Percentiles rank a stretch among this genome's conserved stretches.
These are phyloP conservation scores for Mixornis gularis DNA, from an alignment of 2,113 vertebrate genomes.

Conservation along the genomic window DNA sequence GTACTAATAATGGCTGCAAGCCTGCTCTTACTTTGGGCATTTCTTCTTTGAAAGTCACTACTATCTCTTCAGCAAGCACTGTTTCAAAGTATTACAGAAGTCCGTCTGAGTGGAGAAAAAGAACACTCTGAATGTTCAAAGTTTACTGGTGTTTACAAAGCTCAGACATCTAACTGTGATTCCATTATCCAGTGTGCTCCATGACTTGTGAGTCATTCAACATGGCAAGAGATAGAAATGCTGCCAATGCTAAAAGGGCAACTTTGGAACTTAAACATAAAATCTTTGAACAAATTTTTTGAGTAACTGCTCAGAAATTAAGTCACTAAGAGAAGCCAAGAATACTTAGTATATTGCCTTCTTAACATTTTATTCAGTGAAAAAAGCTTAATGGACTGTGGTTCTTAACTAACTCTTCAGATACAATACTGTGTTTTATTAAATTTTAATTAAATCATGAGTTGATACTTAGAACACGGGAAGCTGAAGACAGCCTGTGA, in stretches of 20 bases:
- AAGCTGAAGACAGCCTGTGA: neutral
- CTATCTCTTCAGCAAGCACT: neutral
- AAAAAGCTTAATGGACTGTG: neutral
- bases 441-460: neutral
- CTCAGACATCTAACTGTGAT: neutral
- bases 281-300: neutral
- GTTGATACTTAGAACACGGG: neutral
- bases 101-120: neutral
- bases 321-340: neutral
- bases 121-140: neutral
- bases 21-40: neutral
- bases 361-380: neutral
- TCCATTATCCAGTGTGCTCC: neutral
- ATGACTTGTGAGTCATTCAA: neutral
- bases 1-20: neutral
- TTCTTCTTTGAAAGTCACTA: neutral
- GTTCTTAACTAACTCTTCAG: neutral
- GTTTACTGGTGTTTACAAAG: neutral
- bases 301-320: neutral
- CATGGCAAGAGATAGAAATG: neutral
- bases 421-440: neutral
- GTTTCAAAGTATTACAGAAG: neutral
- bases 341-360: neutral
- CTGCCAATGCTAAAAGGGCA: neutral
- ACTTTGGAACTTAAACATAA: neutral